Percentiles rank a stretch among this genome's conserved stretches.
Conservation (phyloP, 2,888 invertebrate genomes). For the Cheilosia impressa region DNA sequence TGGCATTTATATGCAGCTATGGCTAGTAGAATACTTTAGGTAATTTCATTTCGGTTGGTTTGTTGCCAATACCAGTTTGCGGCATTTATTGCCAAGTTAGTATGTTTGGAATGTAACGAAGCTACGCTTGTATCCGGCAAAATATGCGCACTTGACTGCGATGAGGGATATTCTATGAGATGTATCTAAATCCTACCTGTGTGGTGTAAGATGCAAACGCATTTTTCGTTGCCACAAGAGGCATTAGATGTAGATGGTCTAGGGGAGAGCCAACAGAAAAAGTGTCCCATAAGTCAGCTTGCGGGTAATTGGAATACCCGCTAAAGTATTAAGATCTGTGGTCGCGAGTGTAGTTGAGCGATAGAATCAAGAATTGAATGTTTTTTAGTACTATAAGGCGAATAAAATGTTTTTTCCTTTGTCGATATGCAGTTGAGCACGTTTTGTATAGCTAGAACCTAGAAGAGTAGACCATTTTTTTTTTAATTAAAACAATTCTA, state of each 20-base stretch:
- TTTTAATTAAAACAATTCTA: no score
- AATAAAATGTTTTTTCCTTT: no score
- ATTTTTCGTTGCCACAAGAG: slow-evolving; percentile 24
- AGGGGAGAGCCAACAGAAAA: slow-evolving; percentile 5
- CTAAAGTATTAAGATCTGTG: no score
- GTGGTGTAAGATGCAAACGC: slow-evolving; percentile 46
- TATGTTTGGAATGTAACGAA: slow-evolving; percentile 65
- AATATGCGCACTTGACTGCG: slow-evolving; percentile 11
- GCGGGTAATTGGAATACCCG: background rate
- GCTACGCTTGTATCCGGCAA: slow-evolving; percentile 27
- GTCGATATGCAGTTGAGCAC: no score
- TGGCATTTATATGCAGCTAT: background rate
- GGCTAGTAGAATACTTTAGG: slow-evolving; percentile 36
- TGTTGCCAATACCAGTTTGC: slow-evolving; percentile 69
- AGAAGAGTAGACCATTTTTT: no score
- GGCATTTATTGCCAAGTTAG: slow-evolving; percentile 70
- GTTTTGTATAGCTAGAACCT: no score
- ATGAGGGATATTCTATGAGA: slow-evolving; percentile 15
- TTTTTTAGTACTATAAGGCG: no score
- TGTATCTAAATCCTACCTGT: slow-evolving; percentile 8
- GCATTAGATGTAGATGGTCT: slow-evolving; percentile 1
- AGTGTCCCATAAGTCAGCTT: background rate
- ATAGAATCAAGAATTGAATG: no score
- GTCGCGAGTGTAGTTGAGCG: no score
- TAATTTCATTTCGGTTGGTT: slow-evolving; percentile 67